These are phyloP conservation scores for Malachius bipustulatus DNA, from an alignment of 2,888 invertebrate species.

Conservation along the genomic window DNA sequence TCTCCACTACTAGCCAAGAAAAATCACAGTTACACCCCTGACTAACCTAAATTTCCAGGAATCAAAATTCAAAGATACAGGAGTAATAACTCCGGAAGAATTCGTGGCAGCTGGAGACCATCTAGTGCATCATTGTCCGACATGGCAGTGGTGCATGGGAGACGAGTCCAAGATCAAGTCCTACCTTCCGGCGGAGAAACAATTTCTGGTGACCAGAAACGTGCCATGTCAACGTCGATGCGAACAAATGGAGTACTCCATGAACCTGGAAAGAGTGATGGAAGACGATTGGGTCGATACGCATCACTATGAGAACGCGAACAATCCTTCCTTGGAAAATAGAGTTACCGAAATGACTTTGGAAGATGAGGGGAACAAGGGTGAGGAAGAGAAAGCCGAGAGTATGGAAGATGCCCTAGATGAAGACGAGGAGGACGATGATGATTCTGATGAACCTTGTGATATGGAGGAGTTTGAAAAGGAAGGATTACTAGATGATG, in stretches of 20 bases:
- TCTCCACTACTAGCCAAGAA: no score
- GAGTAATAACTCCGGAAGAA: slow-evolving; percentile 97
- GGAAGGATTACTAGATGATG: slow-evolving; percentile 87
- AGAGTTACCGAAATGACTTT: slow-evolving; percentile 80
- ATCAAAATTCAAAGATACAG: slow-evolving; percentile 94
- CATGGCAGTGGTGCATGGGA: slow-evolving; percentile 96
- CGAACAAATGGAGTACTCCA: slow-evolving; percentile 89
- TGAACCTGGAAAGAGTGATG: slow-evolving; percentile 83
- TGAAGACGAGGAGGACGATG: slow-evolving; percentile 41
- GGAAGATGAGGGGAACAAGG: slow-evolving; percentile 39
- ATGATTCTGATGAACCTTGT: slow-evolving; percentile 78
- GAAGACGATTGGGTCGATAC: slow-evolving; percentile 98
- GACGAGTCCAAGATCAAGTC: slow-evolving; percentile 80
- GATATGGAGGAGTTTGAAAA: slow-evolving; percentile 99
- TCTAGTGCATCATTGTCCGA: slow-evolving; percentile 96
- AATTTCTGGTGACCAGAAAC: slow-evolving; percentile 93
- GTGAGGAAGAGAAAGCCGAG: slow-evolving; percentile 19
- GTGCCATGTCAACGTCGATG: slow-evolving; percentile 94
- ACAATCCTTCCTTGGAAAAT: slow-evolving; percentile 56
- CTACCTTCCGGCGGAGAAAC: slow-evolving; percentile 90
- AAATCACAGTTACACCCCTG: no score
- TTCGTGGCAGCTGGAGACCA: slow-evolving; percentile 98
- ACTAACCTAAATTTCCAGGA: no score
- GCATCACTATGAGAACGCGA: slow-evolving; percentile 63
- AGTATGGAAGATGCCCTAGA: slow-evolving; percentile 38